Conservation (phyloP, 2,888 invertebrate species). For the Diarsia mendica region DNA sequence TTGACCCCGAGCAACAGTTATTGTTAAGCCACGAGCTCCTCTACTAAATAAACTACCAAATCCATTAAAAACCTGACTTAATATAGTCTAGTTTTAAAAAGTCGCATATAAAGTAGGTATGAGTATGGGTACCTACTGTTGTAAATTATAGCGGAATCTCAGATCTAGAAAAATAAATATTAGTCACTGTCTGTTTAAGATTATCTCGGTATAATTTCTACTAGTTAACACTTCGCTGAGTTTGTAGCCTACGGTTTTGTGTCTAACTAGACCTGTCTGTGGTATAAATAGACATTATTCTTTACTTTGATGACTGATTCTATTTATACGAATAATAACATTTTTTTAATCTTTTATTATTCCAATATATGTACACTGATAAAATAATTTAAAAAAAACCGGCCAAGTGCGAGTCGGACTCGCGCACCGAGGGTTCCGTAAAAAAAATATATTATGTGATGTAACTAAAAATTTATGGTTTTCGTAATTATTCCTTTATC, state of each 20-base stretch:
- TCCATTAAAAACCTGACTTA: constrained; percentile 6
- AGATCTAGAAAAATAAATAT: constrained; percentile 53
- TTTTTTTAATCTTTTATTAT: no score
- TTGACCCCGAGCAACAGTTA: no score
- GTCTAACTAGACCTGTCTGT: constrained; percentile 17
- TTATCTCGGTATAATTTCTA: constrained; percentile 53
- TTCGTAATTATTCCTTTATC: no score
- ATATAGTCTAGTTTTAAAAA: constrained; percentile 7
- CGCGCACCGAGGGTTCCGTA: no score
- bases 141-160: constrained; percentile 45
- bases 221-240: constrained; percentile 51
- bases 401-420: no score
- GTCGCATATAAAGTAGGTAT: constrained; percentile 26
- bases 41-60: not conserved
- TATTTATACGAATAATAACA: not conserved
- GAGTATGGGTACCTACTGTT: constrained; percentile 21
- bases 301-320: not conserved
- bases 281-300: not conserved
- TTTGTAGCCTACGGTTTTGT: constrained; percentile 12
- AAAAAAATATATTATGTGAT: no score
- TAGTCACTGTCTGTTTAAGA: constrained; percentile 52
- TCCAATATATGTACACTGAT: no score
- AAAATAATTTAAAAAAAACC: no score
- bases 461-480: no score
- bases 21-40: no score